Evolutionary conservation across 2,113 vertebrate genomes (phyloP).

Genomic region (Pipra filicauda): DNA sequence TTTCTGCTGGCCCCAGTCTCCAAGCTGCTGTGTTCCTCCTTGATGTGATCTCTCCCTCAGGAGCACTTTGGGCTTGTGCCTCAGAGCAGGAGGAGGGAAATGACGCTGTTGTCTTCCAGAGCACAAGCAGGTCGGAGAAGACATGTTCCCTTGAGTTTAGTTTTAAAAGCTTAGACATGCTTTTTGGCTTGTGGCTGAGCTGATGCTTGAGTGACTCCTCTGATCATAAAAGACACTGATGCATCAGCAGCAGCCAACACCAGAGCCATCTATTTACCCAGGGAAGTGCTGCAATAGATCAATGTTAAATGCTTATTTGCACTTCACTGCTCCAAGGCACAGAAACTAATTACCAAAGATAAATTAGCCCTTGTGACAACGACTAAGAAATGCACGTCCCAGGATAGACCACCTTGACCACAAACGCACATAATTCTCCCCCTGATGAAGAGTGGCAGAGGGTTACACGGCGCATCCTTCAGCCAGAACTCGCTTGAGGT

Average conservation of each 20-base stretch:
- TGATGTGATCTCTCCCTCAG: rapidly evolving
- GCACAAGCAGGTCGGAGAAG: neutral
- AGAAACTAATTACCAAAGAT: conserved; percentile 63
- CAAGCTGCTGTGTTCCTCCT: neutral
- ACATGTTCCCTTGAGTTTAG: neutral
- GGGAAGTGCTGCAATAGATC: conserved; percentile 57
- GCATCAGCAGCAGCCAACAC: neutral
- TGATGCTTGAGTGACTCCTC: conserved; percentile 3
- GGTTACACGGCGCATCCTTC: neutral
- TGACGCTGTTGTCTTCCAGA: neutral
- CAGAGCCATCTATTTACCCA: conserved; percentile 37
- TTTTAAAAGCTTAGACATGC: neutral
- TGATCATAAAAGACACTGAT: conserved; percentile 36
- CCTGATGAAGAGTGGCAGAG: neutral
- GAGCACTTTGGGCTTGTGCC: neutral
- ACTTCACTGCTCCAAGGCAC: conserved; percentile 46
- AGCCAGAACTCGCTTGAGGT: rapidly evolving
- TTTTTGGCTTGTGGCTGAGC: neutral
- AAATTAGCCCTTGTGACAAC: conserved; percentile 55
- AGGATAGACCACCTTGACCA: conserved; percentile 36
- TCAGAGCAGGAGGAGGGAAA: neutral
- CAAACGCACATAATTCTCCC: conserved; percentile 14
- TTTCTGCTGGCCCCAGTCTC: neutral
- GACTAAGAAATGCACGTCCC: conserved; percentile 33
- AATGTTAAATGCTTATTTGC: conserved; percentile 51